phyloP scores from a whole-genome alignment of 2,888 invertebrate species.

The Mallateleia sp. region DNA sequence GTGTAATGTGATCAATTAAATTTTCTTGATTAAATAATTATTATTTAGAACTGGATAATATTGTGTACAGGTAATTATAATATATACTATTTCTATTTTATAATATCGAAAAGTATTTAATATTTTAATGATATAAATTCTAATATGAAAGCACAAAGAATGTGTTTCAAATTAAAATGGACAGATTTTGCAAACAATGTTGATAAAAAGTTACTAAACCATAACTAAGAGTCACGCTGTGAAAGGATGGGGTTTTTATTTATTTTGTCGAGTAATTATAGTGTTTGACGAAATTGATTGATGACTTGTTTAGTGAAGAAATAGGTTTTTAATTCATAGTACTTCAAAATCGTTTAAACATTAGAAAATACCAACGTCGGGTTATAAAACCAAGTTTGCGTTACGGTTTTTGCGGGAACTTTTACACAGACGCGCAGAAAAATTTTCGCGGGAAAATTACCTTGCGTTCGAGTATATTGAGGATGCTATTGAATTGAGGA shows the following conservation, averaged over 20 bases:
- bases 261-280: conserved; percentile 38
- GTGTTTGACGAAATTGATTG: conserved; percentile 46
- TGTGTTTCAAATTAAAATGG: neutral
- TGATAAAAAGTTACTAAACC: conserved; percentile 17
- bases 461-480: conserved; percentile 32
- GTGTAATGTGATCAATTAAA: too few species aligned
- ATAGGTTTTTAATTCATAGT: conserved; percentile 46
- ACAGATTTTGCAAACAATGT: neutral
- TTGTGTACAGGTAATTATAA: too few species aligned
- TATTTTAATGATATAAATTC: too few species aligned
- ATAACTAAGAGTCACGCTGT: conserved; percentile 9
- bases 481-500: conserved; percentile 47
- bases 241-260: conserved; percentile 15
- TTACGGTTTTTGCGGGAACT: conserved; percentile 18
- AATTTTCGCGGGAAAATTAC: conserved; percentile 32
- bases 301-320: conserved; percentile 28
- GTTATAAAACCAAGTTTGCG: conserved; percentile 33
- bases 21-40: too few species aligned
- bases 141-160: too few species aligned
- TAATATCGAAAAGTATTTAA: too few species aligned
- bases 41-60: too few species aligned
- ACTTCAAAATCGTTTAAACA: conserved; percentile 25
- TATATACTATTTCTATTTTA: too few species aligned
- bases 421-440: conserved; percentile 2
- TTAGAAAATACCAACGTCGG: conserved; percentile 30